phyloP scores from a whole-genome alignment of 1,140 invertebrate species.

The Drusus annulatus region DNA sequence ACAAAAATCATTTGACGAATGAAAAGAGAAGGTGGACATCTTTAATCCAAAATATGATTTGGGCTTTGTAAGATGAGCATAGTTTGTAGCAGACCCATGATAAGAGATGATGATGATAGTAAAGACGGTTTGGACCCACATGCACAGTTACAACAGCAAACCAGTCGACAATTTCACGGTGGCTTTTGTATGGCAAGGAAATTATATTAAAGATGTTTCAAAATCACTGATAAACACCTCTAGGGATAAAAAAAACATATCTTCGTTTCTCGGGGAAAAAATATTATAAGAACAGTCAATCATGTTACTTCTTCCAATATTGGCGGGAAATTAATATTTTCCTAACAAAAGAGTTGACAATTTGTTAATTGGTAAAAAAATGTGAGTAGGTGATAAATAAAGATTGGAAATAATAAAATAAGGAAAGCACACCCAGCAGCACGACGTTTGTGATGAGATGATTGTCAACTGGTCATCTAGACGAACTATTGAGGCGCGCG shows the following conservation, averaged over 20 bases:
- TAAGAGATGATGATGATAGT: conserved; percentile 20
- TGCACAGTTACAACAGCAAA: conserved; percentile 33
- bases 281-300: background rate
- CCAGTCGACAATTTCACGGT: conserved; percentile 28
- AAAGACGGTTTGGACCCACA: conserved; percentile 13
- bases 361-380: background rate
- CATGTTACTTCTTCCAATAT: background rate
- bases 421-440: conserved; percentile 55
- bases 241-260: background rate
- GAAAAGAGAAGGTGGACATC: too few relatives aligned
- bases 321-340: background rate
- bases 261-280: background rate
- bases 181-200: background rate
- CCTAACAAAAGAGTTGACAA: background rate
- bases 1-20: too few relatives aligned
- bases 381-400: background rate
- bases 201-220: background rate
- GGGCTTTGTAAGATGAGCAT: background rate
- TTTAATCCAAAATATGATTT: background rate
- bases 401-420: conserved; percentile 25
- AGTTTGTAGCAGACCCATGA: background rate
- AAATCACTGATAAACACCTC: background rate
- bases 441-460: conserved; percentile 24
- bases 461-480: conserved; percentile 15
- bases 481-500: background rate